Evolutionary conservation across 2,113 vertebrate genomes (phyloP), one percentile per base, ranked within the genome.

Genomic region (Macquaria australasica): DNA sequence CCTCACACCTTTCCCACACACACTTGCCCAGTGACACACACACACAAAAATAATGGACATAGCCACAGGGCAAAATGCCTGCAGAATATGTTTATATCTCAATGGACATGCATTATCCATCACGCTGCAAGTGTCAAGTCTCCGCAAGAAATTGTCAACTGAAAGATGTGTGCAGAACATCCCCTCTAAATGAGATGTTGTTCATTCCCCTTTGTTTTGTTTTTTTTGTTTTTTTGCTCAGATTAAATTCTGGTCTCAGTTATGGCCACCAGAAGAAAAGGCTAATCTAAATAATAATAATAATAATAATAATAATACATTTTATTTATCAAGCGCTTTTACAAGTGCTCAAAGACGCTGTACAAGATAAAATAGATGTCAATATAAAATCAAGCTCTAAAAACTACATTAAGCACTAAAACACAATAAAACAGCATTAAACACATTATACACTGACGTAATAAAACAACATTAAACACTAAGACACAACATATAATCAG

Each of bases 91-190:
- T 77, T 79, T 58, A 68, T 73, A 59, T 82, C 55, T 70, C 58
- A 43, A 28, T 48, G 34, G 28, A 77, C 39, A 86, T 86, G 50
- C 73, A 91, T 89, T 84, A 84, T 80, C 80, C 68, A 88, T 89
- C 34, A 82, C 71, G 51, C 43, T 60, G 69, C 20, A 37, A 25
- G 66, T 77, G 75, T 78, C 67, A 18, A 56, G 16, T 78, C 55
- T 75, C 68, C 62, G 60, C 11, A 63, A 50, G 25, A 78, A 63
- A 79, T 50, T 77, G 39, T 82, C 11, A 15, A 31, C 56, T 72
- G 48, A 81, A 72, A 74, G 48, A 43, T 81, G 34, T 48, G 1
- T 67, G 37, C 70, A 60, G 48, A 55, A 63, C 37, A 76, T 41
- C 8, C 43, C 10, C 50, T 66, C 39, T 39, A 31, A 82, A 71